Conservation (phyloP, 2,113 vertebrate genomes). For the Megatriorchis doriae region DNA sequence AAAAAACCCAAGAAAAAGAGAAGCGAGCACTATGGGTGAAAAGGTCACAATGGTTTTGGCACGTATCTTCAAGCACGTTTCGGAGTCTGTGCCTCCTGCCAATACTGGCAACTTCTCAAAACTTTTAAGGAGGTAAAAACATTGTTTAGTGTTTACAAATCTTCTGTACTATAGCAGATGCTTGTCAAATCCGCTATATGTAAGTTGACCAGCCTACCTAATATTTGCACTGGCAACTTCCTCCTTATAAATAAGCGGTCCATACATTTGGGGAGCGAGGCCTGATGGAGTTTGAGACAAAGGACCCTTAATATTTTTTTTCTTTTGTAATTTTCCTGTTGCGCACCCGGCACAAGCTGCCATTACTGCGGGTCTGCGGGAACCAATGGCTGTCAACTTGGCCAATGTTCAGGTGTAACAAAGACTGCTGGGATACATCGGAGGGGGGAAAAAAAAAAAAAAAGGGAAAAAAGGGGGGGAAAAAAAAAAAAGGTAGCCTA, state of each 20-base stretch:
- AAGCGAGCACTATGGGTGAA: constrained; percentile 62
- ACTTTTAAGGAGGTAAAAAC: constrained; percentile 82
- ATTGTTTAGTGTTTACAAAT: constrained; percentile 80
- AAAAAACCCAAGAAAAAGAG: constrained; percentile 5
- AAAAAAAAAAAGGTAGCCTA: constrained; percentile 33
- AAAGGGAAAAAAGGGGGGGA: not conserved
- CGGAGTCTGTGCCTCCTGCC: constrained; percentile 76
- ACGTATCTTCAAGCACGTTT: constrained; percentile 70
- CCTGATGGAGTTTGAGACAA: constrained; percentile 60
- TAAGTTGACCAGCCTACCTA: constrained; percentile 71
- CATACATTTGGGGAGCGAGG: constrained; percentile 32
- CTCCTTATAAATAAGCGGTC: constrained; percentile 33
- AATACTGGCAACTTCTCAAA: constrained; percentile 81
- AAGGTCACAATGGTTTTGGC: constrained; percentile 77
- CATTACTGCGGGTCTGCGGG: constrained; percentile 58
- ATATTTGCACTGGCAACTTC: constrained; percentile 50
- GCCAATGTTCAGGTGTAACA: constrained; percentile 63
- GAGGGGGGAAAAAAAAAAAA: constrained; percentile 2
- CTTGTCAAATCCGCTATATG: constrained; percentile 69
- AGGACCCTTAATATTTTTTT: constrained; percentile 56
- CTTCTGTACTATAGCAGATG: constrained; percentile 75
- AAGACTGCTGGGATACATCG: constrained; percentile 70
- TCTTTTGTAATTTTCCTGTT: constrained; percentile 54
- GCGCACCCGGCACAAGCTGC: constrained; percentile 58
- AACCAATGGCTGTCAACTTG: constrained; percentile 70